Conservation (phyloP, 2,113 vertebrate species). For the Parus major region DNA sequence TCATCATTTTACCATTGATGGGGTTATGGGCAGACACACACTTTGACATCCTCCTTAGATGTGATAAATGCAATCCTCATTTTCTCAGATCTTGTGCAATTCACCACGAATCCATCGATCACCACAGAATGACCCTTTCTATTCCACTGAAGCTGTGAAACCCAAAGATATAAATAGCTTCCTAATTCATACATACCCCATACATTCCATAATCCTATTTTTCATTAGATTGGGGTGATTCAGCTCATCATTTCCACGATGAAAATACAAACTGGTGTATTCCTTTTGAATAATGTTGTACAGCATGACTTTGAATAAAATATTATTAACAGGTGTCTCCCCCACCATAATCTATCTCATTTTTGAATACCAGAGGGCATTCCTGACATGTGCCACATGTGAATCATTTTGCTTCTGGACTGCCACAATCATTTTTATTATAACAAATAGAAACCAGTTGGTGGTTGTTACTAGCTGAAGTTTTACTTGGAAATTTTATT, state of each 20-base stretch:
- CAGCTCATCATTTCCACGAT: not conserved
- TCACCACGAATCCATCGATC: not conserved
- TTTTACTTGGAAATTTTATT: conserved; percentile 47
- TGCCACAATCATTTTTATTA: not conserved
- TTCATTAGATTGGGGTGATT: not conserved
- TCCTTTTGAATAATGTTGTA: not conserved
- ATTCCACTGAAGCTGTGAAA: not conserved
- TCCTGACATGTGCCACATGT: not conserved
- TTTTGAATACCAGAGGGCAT: not conserved
- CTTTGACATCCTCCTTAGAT: conserved; percentile 15
- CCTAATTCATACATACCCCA: not conserved
- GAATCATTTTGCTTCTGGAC: not conserved
- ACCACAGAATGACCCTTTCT: not conserved
- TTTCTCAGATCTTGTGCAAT: conserved; percentile 25
- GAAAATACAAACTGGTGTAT: not conserved
- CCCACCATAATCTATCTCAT: not conserved
- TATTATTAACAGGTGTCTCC: not conserved
- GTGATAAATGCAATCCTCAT: conserved; percentile 29
- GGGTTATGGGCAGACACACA: conserved; percentile 23
- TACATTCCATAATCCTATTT: not conserved
- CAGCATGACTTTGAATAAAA: not conserved
- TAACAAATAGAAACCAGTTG: not conserved
- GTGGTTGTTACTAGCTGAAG: not conserved
- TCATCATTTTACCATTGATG: conserved; percentile 41
- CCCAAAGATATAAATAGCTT: not conserved